phyloP scores from a whole-genome alignment of 2,888 invertebrate species.

The Prosopocoilus inquinatus region DNA sequence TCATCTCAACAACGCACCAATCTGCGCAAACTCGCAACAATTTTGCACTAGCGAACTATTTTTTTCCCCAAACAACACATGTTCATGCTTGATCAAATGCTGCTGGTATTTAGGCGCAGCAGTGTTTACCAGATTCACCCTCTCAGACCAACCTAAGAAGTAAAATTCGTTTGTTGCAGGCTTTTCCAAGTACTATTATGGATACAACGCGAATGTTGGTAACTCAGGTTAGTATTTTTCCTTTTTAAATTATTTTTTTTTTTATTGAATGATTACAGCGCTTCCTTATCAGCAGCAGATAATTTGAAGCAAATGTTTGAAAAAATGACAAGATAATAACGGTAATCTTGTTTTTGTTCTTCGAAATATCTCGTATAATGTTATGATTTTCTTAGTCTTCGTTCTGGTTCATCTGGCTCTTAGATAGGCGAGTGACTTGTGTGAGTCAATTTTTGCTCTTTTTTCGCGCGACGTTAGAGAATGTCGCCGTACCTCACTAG shows the following conservation, averaged over 20 bases:
- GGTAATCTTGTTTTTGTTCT: slow-evolving; percentile 1
- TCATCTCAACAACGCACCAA: slow-evolving; percentile 3
- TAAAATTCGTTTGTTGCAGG: slow-evolving; percentile 23
- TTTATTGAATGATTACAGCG: background rate
- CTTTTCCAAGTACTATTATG: slow-evolving; percentile 27
- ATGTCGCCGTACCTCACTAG: no score
- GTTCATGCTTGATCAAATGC: no score
- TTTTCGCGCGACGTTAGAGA: no score
- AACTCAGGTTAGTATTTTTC: slow-evolving; percentile 23
- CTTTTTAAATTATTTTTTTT: background rate
- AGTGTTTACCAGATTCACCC: no score
- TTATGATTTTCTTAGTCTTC: background rate
- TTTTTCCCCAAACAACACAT: no score
- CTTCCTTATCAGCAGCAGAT: background rate
- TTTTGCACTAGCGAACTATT: background rate
- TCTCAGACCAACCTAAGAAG: background rate
- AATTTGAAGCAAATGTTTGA: background rate
- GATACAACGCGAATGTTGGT: slow-evolving; percentile 21
- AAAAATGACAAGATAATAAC: background rate
- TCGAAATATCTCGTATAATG: background rate
- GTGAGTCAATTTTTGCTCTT: no score
- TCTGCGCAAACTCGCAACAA: background rate
- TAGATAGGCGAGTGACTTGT: no score
- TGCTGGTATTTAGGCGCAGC: no score
- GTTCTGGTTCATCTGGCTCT: background rate